These are phyloP conservation scores for Toxotes chatareus DNA, from an alignment of 2,113 vertebrate genomes.

Conservation along the genomic window DNA sequence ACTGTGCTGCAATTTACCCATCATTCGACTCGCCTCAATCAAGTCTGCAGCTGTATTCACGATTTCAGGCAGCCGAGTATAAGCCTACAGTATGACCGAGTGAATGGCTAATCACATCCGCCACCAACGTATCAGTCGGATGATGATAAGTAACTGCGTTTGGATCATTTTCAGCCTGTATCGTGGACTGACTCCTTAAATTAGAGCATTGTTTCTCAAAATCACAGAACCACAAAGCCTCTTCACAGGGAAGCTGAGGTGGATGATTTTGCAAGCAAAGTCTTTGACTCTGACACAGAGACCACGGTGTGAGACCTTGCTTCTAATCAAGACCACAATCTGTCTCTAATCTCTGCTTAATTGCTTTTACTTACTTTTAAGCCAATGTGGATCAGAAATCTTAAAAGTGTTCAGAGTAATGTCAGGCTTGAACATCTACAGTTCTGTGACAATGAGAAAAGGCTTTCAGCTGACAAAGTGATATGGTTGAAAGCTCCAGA, in stretches of 20 bases:
- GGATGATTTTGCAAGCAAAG: no score
- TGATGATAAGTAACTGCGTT: slow-evolving; percentile 38
- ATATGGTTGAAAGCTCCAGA: no score
- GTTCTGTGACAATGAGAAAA: background rate
- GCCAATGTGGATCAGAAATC: no score
- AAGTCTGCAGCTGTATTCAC: slow-evolving; percentile 35
- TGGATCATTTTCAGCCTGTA: slow-evolving; percentile 16
- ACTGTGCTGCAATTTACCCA: slow-evolving; percentile 38
- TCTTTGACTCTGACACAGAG: no score
- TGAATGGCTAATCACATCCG: slow-evolving; percentile 57
- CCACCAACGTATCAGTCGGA: slow-evolving; percentile 20
- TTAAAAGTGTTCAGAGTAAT: background rate
- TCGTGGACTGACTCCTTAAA: slow-evolving; percentile 38
- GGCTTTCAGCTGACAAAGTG: no score
- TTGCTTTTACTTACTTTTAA: no score
- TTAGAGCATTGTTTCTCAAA: slow-evolving; percentile 40
- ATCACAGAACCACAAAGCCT: slow-evolving; percentile 11
- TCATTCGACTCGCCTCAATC: slow-evolving; percentile 52
- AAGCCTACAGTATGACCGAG: slow-evolving; percentile 25
- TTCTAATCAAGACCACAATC: background rate
- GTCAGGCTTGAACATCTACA: background rate
- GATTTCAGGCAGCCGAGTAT: slow-evolving; percentile 4
- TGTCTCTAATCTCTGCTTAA: no score
- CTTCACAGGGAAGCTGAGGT: no score
- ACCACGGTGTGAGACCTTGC: background rate